phyloP scores from a whole-genome alignment of 2,888 invertebrate genomes.

The Tanypteryx hageni region DNA sequence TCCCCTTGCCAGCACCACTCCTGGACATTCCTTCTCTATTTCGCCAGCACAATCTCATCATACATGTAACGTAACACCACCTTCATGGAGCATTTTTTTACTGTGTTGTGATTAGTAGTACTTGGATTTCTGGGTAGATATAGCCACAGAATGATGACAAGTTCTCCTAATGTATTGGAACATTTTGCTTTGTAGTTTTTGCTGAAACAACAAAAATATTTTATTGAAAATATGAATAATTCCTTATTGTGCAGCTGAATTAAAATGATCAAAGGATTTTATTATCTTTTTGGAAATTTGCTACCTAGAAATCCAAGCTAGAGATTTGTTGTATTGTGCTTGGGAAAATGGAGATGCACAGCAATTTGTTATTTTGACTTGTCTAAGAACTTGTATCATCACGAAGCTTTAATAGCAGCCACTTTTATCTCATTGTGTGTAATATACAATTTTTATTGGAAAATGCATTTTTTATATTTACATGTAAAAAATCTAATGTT shows the following conservation, averaged over 20 bases:
- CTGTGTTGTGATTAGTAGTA: conserved; percentile 22
- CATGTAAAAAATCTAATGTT: too few species aligned
- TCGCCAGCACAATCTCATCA: conserved; percentile 91
- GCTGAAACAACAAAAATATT: neutral
- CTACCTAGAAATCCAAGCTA: conserved; percentile 20
- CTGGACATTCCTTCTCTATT: conserved; percentile 86
- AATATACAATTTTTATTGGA: too few species aligned
- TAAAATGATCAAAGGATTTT: too few species aligned
- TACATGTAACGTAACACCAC: conserved; percentile 84
- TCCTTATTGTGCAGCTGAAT: neutral
- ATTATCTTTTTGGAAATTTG: neutral
- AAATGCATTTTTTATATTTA: too few species aligned
- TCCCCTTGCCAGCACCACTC: conserved; percentile 75
- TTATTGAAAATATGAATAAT: neutral
- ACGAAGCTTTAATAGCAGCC: too few species aligned
- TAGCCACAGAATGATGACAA: conserved; percentile 44
- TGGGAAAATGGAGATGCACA: neutral
- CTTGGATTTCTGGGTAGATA: conserved; percentile 66
- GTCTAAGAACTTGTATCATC: neutral
- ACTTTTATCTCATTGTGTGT: too few species aligned
- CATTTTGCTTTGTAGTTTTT: neutral
- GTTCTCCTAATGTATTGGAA: conserved; percentile 63
- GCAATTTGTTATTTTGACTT: neutral
- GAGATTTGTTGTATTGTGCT: neutral
- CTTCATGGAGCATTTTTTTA: conserved; percentile 43